phyloP scores from a whole-genome alignment of 1,140 invertebrate species.

The Drosophila teissieri region DNA sequence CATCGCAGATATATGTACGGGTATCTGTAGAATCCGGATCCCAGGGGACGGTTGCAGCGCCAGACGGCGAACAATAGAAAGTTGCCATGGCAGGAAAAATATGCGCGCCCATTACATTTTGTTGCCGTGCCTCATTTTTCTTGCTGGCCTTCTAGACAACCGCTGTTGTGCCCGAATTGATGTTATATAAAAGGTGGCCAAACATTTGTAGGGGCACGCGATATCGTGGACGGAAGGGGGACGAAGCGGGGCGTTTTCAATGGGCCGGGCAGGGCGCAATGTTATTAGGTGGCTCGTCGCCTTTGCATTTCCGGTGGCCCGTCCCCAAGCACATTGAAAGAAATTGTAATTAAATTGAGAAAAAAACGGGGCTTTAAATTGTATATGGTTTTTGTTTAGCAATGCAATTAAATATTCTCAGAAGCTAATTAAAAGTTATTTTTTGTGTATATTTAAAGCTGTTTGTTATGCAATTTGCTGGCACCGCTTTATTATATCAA shows the following conservation, averaged over 20 bases:
- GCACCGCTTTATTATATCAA: too few species aligned
- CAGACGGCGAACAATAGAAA: conserved; percentile 56
- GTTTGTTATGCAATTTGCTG: too few species aligned
- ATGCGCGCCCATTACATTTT: conserved; percentile 61
- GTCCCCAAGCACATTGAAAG: background rate
- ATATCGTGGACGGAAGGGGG: conserved; percentile 17
- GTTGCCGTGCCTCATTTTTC: conserved; percentile 55
- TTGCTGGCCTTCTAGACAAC: conserved; percentile 52
- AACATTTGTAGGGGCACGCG: conserved; percentile 65
- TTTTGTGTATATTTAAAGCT: too few species aligned
- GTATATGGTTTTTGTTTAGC: background rate
- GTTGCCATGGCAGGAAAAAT: conserved; percentile 63
- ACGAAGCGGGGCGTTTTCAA: conserved; percentile 4
- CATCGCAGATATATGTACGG: conserved; percentile 25
- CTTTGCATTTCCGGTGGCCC: conserved; percentile 65
- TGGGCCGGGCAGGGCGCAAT: conserved; percentile 41
- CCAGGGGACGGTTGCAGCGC: conserved; percentile 34
- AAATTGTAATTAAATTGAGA: background rate
- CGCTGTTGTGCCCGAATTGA: conserved; percentile 59
- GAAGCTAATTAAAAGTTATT: too few species aligned
- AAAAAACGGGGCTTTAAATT: background rate
- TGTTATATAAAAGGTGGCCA: conserved; percentile 72
- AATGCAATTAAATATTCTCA: background rate
- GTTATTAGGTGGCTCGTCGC: conserved; percentile 75
- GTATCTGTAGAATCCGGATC: conserved; percentile 32